phyloP scores from a whole-genome alignment of 37 sponge, comb jelly and placozoan species.

The Haliclona indistincta region DNA sequence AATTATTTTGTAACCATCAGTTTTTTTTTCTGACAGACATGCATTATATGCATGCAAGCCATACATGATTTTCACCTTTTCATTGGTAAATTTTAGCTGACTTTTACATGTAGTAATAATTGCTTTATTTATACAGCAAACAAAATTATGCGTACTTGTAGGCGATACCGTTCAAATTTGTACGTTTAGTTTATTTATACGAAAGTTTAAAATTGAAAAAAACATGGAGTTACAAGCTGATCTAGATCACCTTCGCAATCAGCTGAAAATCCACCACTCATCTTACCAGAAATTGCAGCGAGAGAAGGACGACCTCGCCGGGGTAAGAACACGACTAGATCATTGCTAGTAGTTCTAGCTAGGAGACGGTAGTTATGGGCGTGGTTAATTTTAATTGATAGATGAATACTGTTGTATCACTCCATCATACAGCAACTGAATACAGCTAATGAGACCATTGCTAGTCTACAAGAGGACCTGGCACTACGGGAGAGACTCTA shows the following conservation, averaged over 20 bases:
- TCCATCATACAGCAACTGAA: too few relatives aligned
- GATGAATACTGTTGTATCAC: background rate
- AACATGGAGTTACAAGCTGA: background rate
- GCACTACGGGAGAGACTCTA: constrained; percentile 34
- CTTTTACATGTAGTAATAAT: too few relatives aligned
- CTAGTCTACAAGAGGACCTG: constrained; percentile 29
- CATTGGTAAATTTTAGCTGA: too few relatives aligned
- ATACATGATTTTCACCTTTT: too few relatives aligned
- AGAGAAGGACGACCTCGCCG: constrained; percentile 21
- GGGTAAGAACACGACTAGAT: background rate
- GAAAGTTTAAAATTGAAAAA: background rate
- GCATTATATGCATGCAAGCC: too few relatives aligned
- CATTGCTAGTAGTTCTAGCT: background rate
- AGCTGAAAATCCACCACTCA: constrained; percentile 40
- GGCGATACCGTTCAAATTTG: too few relatives aligned
- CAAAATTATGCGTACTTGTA: background rate
- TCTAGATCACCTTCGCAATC: constrained; percentile 7
- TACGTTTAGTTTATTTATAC: too few relatives aligned
- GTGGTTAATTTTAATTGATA: background rate
- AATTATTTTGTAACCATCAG: too few relatives aligned
- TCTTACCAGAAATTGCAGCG: constrained; percentile 27
- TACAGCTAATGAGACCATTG: background rate
- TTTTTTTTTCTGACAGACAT: too few relatives aligned
- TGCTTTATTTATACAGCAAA: too few relatives aligned
- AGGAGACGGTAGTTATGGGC: background rate